Percentiles rank a stretch among this genome's conserved stretches.
Conservation (phyloP, 2,797 vertebrate genomes). For the Eospalax fontanierii region DNA sequence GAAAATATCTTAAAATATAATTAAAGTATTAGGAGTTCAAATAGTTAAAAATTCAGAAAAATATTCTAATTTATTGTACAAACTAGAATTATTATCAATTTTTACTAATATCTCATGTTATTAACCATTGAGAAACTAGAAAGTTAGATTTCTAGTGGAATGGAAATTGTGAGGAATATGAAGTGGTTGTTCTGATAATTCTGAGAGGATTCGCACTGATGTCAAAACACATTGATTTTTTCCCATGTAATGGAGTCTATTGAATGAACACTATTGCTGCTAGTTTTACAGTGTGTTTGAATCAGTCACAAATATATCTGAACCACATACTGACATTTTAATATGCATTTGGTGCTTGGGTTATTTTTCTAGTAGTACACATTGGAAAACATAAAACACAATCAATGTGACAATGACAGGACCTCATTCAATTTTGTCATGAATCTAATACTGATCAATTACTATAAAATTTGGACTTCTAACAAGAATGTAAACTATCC, state of each 20-base stretch:
- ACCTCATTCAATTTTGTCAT: background rate
- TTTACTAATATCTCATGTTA: background rate
- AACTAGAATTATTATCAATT: constrained; percentile 30
- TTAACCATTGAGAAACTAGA: background rate
- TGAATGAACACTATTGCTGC: background rate
- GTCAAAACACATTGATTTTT: constrained; percentile 32
- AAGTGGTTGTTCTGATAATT: background rate
- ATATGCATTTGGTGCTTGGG: constrained; percentile 4
- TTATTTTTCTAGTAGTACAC: constrained; percentile 40
- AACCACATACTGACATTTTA: background rate
- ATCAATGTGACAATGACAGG: background rate
- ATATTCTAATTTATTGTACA: background rate
- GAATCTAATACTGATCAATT: background rate
- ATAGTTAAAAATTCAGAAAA: background rate
- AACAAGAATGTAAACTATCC: background rate
- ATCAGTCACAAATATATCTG: constrained; percentile 27
- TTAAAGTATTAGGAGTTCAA: background rate
- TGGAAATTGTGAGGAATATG: background rate
- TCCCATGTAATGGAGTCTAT: background rate
- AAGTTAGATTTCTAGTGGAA: background rate
- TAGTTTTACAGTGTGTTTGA: constrained; percentile 26
- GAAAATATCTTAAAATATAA: background rate
- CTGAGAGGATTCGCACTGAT: background rate
- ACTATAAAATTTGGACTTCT: background rate
- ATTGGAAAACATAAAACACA: background rate